Evolutionary conservation across 2,797 vertebrate species (phyloP).

Genomic region (Sarcophilus harrisii): DNA sequence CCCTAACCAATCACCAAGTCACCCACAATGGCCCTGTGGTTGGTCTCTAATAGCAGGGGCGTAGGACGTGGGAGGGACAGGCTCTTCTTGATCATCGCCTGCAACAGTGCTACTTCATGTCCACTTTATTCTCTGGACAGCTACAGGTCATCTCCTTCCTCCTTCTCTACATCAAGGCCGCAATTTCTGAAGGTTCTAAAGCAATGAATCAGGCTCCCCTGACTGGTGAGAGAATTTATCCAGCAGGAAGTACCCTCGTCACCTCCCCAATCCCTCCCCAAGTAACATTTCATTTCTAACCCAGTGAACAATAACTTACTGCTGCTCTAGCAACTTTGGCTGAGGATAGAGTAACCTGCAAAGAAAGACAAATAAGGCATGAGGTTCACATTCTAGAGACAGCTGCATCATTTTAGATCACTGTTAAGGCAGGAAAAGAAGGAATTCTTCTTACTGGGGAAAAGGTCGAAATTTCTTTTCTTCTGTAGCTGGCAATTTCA

Average conservation of each 20-base stretch:
- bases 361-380: slow-evolving; percentile 67
- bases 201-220: background rate
- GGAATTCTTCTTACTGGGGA: slow-evolving; percentile 75
- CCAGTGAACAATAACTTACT: slow-evolving; percentile 71
- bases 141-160: background rate
- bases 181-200: background rate
- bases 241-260: background rate
- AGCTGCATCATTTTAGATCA: rapidly evolving
- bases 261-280: background rate
- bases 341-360: slow-evolving; percentile 83
- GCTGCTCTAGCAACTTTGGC: slow-evolving; percentile 79
- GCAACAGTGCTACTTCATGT: background rate
- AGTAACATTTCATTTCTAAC: background rate
- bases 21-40: background rate
- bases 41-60: background rate
- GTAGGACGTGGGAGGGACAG: background rate
- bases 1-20: background rate
- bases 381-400: slow-evolving; percentile 56
- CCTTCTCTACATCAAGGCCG: background rate
- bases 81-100: background rate
- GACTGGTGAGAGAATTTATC: background rate
- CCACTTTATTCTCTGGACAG: background rate
- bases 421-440: background rate
- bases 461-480: slow-evolving; percentile 69
- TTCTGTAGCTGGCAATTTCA: slow-evolving; percentile 73